A percentile compares a stretch with the other conserved stretches of the same genome.
These are phyloP conservation scores for Planiliza haematocheilus DNA, from an alignment of 2,113 vertebrate species.

Conservation along the genomic window DNA sequence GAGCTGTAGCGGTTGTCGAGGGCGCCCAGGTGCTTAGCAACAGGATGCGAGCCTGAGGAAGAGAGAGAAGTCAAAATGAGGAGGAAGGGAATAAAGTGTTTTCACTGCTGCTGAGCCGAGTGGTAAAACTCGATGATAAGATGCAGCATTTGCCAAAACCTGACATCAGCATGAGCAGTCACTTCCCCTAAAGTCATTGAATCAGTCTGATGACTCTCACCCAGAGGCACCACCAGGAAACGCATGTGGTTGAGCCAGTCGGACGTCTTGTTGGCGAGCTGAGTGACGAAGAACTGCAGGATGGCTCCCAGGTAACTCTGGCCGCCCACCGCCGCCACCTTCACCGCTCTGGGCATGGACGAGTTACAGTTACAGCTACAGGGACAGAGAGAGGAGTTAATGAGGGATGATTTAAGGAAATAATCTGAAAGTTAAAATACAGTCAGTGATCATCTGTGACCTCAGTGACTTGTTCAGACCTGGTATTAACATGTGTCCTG, in stretches of 20 bases:
- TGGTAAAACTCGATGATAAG: not conserved
- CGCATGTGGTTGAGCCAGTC: conserved; percentile 93
- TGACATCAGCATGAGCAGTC: not conserved
- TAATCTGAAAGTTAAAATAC: no score
- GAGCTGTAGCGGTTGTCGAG: conserved; percentile 90
- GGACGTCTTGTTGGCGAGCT: conserved; percentile 90
- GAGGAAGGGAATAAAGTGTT: not conserved
- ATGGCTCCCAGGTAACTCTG: conserved; percentile 91
- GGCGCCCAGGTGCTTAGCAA: conserved; percentile 90
- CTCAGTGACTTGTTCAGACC: no score
- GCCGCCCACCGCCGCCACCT: conserved; percentile 89
- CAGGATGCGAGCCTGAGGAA: conserved; percentile 88
- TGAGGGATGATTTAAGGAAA: no score
- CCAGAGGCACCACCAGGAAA: conserved; percentile 91
- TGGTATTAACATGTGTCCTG: no score
- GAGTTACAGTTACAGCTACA: conserved; percentile 93
- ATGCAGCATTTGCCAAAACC: not conserved
- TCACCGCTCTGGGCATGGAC: conserved; percentile 89
- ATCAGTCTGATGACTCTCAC: conserved; percentile 69
- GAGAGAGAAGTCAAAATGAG: not conserved
- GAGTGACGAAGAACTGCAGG: conserved; percentile 91
- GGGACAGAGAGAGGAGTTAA: not conserved
- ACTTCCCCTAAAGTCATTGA: no score
- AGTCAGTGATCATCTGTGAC: no score
- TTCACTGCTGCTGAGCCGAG: not conserved